Evolutionary conservation across 2,888 invertebrate species (phyloP), one percentile per base, ranked within the genome.

Genomic region (Dynastes tityus): DNA sequence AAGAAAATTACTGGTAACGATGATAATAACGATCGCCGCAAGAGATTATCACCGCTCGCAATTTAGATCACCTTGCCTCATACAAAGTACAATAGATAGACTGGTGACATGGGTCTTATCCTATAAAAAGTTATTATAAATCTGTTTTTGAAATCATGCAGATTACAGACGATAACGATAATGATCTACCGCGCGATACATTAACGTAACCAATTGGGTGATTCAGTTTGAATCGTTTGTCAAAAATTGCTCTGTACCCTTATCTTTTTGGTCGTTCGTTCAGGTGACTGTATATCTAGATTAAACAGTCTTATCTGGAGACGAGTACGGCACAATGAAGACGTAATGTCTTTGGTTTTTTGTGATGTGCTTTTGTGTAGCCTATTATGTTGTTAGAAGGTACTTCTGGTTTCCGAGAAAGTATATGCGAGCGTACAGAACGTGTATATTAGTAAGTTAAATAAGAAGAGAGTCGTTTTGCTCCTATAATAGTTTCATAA

Each of bases 341-440:
- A 75, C 65, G 76, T 76, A 78, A 78, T 37, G 74, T 65, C 74
- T 74, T 70, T 67, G 77, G 63, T 61, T 70, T 73, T 75, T 51
- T 58, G 79, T 78, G 74, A 87, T 87, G 87, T 87, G 88, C 82
- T 85, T 86, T 85, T 80, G 86, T 71, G 83, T 87, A 82, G 84
- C 87, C 86, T 84, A 87, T 86, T 85, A 86, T 86, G 78, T 88
- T 83, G 82, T 87, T 86, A 85, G 88, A 85, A 83, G 86, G 85
- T 84, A 88, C 84, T 81, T 85, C 81, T 78, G 88, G 80, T 85
- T 87, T 82, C 85, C 88, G 86, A 83, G 85, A 74, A 82, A 84
- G 77, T 85, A 86, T 73, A 85, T 85, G 78, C 82, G 82, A 78
- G 80, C 84, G 22, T 87, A 85, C 80, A 80, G 85, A 37, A 81